Conservation (phyloP, 2,797 vertebrate species). For the Astyanax mexicanus region DNA sequence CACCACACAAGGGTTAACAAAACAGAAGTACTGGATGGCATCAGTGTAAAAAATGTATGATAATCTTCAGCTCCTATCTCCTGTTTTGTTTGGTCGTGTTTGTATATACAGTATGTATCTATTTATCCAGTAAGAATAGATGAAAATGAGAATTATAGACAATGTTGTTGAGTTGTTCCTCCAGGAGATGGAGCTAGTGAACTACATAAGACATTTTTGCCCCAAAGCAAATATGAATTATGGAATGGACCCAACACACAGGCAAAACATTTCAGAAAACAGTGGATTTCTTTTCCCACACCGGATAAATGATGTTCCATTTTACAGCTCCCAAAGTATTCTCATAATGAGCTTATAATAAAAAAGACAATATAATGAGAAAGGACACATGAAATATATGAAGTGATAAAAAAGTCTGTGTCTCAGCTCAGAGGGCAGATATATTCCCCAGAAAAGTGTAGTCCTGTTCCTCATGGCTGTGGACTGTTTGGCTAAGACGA, state of each 20-base stretch:
- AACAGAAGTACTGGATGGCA: too few species aligned
- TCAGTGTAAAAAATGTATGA: too few species aligned
- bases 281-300: background rate
- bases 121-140: background rate
- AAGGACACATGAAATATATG: background rate
- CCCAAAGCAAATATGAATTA: background rate
- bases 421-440: constrained; percentile 40
- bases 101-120: too few species aligned
- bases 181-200: constrained; percentile 36
- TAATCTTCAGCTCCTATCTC: background rate
- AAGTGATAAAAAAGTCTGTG: background rate
- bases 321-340: background rate
- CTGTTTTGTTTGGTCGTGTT: background rate
- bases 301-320: background rate
- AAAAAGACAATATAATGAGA: background rate
- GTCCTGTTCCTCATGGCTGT: background rate
- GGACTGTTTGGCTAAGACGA: constrained; percentile 20
- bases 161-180: background rate
- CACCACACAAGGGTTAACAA: too few species aligned
- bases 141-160: background rate
- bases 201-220: constrained; percentile 5
- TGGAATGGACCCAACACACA: background rate
- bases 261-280: background rate
- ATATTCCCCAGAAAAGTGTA: constrained; percentile 34
- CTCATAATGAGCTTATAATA: background rate